Evolutionary conservation across 2,888 invertebrate species (phyloP).

Genomic region (Poecilobothrus nobilitatus): DNA sequence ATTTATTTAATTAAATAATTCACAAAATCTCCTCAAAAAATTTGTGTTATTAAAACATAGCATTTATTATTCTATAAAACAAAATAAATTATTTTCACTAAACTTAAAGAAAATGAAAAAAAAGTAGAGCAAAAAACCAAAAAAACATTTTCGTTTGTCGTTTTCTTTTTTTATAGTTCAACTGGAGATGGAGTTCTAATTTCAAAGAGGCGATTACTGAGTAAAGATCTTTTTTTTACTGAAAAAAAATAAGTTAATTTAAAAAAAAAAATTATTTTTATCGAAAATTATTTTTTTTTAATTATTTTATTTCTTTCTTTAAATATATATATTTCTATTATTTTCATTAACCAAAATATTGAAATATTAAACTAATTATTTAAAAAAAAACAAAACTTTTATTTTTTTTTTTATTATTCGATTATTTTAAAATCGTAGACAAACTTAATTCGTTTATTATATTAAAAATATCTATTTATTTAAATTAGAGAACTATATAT

Average conservation of each 20-base stretch:
- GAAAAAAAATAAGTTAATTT: constrained; percentile 16
- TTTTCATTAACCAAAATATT: not conserved
- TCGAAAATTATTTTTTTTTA: constrained; percentile 22
- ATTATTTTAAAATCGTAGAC: no score
- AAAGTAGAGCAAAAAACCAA: constrained; percentile 12
- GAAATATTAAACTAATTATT: not conserved
- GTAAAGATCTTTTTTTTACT: constrained; percentile 32
- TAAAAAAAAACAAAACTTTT: not conserved
- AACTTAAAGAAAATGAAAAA: constrained; percentile 15
- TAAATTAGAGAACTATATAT: no score
- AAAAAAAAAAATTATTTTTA: constrained; percentile 23
- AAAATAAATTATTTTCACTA: not conserved
- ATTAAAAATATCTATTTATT: no score
- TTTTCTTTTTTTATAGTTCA: constrained; percentile 55
- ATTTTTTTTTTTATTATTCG: no score
- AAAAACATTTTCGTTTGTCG: constrained; percentile 29
- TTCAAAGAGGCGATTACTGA: constrained; percentile 91
- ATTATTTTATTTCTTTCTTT: constrained; percentile 13
- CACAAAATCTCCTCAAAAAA: not conserved
- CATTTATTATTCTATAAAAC: not conserved
- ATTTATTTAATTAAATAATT: no score
- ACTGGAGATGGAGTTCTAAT: constrained; percentile 94
- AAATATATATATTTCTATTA: no score
- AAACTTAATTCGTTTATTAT: no score
- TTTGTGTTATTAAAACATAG: not conserved